Evolutionary conservation across 2,797 vertebrate species (phyloP), one percentile per base, ranked within the genome.

Genomic region (Erithacus rubecula): DNA sequence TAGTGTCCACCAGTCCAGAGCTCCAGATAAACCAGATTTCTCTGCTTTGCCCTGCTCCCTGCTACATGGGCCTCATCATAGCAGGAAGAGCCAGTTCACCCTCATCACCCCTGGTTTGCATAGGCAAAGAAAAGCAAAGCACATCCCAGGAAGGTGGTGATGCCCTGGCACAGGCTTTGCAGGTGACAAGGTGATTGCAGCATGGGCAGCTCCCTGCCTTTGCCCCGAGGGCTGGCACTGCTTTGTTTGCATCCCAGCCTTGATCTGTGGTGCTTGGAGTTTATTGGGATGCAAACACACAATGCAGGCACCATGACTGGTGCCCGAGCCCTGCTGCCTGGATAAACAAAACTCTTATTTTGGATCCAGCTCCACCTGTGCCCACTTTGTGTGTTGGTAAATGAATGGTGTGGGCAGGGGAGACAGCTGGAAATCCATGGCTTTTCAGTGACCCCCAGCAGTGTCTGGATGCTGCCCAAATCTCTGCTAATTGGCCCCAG

Each of bases 401-500:
- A 94, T 29, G 32, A 95, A 72, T 20, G 34, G 32, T 2, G 32
- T 17, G 11, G 17, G 22, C 41, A 69, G 41, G 34, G 71, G 91
- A 90, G 46, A 30, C 87, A 88, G 81, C 87, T 96, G 95, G 56
- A 93, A 89, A 90, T 85, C n/a, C 59, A n/a, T 47, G 87, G 75
- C 93, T 76, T 92, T 93, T 75, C 74, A 52, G 65, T 11, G 58
- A 56, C 77, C 68, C 78, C 64, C 53, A 74, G 85, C 80, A 91
- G 67, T 27, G 68, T 30, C 89, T 97, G 97, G 95, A 96, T 92
- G 81, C 68, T 94, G 53, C 96, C 95, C 96, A 97, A 97, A 95
- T 95, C 79, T 96, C 72, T 18, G 71, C 89, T 97, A 98, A 98
- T 97, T 97, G 95, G 96, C 88, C 97, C 84, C 95, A 1, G 13